Evolutionary conservation across 2,113 vertebrate species (phyloP).

Genomic region (Gymnobelideus leadbeateri): DNA sequence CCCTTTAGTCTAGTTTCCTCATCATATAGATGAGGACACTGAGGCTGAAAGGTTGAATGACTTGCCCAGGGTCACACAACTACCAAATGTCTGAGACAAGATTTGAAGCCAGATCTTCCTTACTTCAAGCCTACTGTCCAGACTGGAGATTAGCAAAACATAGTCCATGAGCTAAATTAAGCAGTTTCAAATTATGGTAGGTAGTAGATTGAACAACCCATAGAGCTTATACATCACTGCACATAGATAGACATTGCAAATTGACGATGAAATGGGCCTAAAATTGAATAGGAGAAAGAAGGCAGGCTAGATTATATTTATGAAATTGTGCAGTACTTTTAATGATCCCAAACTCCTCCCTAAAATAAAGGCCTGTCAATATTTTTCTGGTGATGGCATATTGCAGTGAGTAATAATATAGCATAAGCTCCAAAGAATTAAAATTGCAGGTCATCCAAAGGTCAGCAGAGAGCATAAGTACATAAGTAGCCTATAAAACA

Average conservation of each 20-base stretch:
- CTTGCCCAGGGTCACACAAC: neutral
- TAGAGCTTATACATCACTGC: neutral
- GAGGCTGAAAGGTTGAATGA: neutral
- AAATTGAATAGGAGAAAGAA: neutral
- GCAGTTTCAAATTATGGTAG: neutral
- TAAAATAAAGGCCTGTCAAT: neutral
- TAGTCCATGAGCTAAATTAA: too few relatives aligned
- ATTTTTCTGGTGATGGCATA: neutral
- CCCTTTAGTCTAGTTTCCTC: too few relatives aligned
- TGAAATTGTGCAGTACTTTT: neutral
- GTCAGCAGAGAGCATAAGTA: neutral
- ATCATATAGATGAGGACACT: too few relatives aligned
- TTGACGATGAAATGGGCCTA: neutral
- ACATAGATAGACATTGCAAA: neutral
- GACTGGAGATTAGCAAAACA: too few relatives aligned
- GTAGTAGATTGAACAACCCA: neutral
- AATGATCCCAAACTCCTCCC: neutral
- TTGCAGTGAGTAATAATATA: neutral
- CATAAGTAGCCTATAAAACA: neutral
- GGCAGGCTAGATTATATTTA: neutral
- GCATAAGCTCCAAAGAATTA: neutral
- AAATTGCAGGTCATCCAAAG: constrained; percentile 4
- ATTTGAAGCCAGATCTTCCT: neutral
- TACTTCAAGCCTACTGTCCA: neutral
- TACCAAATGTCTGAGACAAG: neutral